These are phyloP conservation scores for Maccullochella peelii DNA, from an alignment of 2,113 vertebrate genomes.

Conservation along the genomic window DNA sequence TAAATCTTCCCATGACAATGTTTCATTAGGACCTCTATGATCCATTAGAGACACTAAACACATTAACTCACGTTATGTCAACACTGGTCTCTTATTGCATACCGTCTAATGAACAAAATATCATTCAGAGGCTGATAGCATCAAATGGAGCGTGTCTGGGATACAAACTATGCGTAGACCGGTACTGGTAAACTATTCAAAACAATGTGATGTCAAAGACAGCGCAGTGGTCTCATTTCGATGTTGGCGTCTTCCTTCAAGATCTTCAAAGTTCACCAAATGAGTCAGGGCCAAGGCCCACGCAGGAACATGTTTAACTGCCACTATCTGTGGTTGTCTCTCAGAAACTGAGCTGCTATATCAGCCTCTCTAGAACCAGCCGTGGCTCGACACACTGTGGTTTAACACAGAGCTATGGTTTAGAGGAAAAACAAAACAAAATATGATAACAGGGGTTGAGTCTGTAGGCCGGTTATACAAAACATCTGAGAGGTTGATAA, in stretches of 20 bases:
- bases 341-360: constrained; percentile 33
- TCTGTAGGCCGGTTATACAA: constrained; percentile 62
- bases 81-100: constrained; percentile 76
- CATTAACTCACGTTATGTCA: constrained; percentile 82
- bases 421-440: constrained; percentile 3
- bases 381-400: constrained; percentile 1
- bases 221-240: constrained; percentile 21
- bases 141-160: constrained; percentile 68
- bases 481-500: constrained; percentile 56
- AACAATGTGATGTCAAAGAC: constrained; percentile 53
- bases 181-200: constrained; percentile 43
- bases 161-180: constrained; percentile 40
- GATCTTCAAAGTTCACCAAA: constrained; percentile 54
- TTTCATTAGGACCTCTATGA: constrained; percentile 83
- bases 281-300: constrained; percentile 65
- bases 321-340: constrained; percentile 57
- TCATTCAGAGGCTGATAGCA: constrained; percentile 73
- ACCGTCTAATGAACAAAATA: constrained; percentile 79
- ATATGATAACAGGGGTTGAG: constrained; percentile 61
- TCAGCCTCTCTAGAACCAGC: constrained; percentile 18
- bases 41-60: constrained; percentile 84
- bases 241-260: constrained; percentile 37
- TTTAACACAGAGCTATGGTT: constrained; percentile 27
- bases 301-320: constrained; percentile 61
- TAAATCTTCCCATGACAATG: constrained; percentile 81